Evolutionary conservation across 2,797 vertebrate genomes (phyloP).

Genomic region (Notoglanidium macrostoma): DNA sequence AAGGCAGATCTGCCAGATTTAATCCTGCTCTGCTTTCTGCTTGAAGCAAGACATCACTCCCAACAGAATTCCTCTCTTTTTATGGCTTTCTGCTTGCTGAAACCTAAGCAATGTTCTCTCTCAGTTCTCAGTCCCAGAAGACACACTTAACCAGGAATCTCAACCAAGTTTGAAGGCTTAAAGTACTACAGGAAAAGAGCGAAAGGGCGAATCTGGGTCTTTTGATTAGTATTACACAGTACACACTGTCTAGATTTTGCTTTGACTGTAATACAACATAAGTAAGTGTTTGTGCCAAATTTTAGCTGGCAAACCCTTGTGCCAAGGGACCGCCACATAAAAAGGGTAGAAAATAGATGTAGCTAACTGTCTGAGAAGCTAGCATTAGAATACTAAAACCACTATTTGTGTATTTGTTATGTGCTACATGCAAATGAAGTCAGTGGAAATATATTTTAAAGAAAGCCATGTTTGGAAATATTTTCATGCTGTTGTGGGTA

Average conservation of each 20-base stretch:
- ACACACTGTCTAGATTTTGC: not conserved
- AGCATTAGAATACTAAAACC: not conserved
- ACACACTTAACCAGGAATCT: not conserved
- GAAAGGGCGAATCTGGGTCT: not conserved
- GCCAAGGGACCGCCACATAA: not conserved
- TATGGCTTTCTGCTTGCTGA: not conserved
- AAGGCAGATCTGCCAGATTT: constrained; percentile 7
- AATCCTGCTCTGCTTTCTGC: not conserved
- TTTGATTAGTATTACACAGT: not conserved
- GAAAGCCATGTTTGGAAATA: constrained; percentile 5
- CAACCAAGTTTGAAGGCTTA: not conserved
- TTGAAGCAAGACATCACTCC: not conserved
- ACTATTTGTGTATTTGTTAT: not conserved
- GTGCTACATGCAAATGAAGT: not conserved
- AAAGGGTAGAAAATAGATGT: not conserved
- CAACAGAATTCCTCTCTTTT: not conserved
- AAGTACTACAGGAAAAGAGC: not conserved
- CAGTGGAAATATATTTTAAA: not conserved
- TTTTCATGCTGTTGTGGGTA: not conserved
- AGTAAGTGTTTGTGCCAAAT: not conserved
- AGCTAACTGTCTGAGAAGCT: not conserved
- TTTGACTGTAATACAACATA: not conserved
- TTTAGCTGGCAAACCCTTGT: constrained; percentile 3
- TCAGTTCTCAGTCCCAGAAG: not conserved
- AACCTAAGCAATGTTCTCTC: not conserved